Evolutionary conservation across 2,888 invertebrate genomes (phyloP).

Genomic region (Lypha dubia): DNA sequence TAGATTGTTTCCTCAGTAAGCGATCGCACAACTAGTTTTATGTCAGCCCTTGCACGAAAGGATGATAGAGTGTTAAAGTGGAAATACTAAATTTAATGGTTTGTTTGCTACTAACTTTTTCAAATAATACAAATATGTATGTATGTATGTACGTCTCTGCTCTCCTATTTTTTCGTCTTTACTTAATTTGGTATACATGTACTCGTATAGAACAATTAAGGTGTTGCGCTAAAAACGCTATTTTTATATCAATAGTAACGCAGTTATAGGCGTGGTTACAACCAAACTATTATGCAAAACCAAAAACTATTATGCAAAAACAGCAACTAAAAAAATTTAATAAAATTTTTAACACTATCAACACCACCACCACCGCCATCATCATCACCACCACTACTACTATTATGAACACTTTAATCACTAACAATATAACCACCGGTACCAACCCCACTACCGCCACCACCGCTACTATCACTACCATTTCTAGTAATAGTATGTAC

Average conservation of each 20-base stretch:
- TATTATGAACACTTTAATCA: no score
- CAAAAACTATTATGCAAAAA: no score
- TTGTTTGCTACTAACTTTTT: no score
- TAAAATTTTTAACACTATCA: slow-evolving; percentile 25
- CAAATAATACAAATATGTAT: background rate
- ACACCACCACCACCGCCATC: background rate
- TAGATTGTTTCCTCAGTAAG: background rate
- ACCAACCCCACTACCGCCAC: background rate
- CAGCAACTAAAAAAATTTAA: slow-evolving; percentile 42
- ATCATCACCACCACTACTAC: background rate
- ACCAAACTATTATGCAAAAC: background rate
- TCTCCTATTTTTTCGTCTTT: background rate
- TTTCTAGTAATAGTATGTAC: slow-evolving; percentile 14
- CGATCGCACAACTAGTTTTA: no score
- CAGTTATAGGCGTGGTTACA: slow-evolving; percentile 55
- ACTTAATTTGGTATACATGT: background rate
- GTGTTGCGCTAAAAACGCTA: slow-evolving; percentile 28
- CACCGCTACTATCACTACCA: background rate
- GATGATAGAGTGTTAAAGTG: no score
- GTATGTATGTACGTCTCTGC: background rate
- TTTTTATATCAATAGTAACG: slow-evolving; percentile 36
- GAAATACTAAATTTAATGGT: no score
- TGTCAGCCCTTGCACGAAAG: no score
- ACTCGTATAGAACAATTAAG: background rate
- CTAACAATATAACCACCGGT: background rate